phyloP scores from a whole-genome alignment of 2,797 vertebrate species.

The Sebastiscus albofasciatus region DNA sequence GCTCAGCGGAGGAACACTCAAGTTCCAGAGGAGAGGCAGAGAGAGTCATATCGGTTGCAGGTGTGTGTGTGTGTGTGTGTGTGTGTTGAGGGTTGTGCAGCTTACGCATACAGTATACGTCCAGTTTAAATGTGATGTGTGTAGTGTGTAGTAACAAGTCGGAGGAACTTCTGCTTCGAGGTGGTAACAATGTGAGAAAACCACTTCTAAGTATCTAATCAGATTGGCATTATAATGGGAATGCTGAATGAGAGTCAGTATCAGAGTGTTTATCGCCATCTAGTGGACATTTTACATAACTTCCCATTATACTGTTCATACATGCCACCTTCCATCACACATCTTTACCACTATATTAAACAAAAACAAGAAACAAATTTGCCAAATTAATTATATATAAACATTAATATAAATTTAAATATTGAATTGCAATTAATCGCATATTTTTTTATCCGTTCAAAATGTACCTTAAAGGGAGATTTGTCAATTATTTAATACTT shows the following conservation, averaged over 20 bases:
- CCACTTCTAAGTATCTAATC: neutral
- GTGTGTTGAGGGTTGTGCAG: neutral
- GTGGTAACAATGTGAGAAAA: too few species aligned
- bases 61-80: constrained; percentile 20
- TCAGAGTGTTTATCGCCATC: constrained; percentile 20
- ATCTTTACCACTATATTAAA: neutral
- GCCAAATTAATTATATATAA: neutral
- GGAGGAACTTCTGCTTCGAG: neutral
- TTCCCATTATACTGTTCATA: neutral
- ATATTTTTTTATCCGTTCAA: too few species aligned
- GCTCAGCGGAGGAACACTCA: constrained; percentile 57
- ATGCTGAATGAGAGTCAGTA: neutral
- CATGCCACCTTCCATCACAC: too few species aligned
- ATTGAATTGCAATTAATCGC: fast-evolving
- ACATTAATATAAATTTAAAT: neutral
- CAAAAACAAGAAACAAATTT: neutral
- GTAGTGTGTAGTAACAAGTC: neutral
- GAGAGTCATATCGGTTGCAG: constrained; percentile 35
- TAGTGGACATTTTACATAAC: constrained; percentile 33
- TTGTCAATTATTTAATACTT: too few species aligned
- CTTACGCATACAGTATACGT: neutral
- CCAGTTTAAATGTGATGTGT: neutral
- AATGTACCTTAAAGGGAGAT: too few species aligned
- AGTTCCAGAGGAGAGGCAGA: constrained; percentile 38
- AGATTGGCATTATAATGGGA: neutral